A percentile compares a stretch with the other conserved stretches of the same genome.
These are phyloP conservation scores for Bembecia ichneumoniformis DNA, from an alignment of 2,888 invertebrate genomes.

Conservation along the genomic window DNA sequence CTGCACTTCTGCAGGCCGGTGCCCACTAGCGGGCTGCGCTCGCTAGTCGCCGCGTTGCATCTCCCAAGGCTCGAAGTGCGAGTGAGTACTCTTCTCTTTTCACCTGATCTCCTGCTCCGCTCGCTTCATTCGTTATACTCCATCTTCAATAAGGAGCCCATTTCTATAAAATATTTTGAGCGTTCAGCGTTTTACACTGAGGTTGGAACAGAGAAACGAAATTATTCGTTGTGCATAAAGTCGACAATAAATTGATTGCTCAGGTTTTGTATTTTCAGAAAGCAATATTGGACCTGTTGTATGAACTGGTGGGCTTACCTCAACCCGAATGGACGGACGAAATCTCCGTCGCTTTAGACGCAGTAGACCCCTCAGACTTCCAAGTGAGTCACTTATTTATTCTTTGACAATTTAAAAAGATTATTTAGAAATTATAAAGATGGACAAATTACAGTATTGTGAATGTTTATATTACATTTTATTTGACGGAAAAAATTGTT, in stretches of 20 bases:
- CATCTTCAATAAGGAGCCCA: too few relatives aligned
- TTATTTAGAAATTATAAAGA: neutral
- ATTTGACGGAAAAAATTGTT: too few relatives aligned
- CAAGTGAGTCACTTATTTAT: conserved; percentile 45
- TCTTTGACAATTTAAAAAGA: neutral
- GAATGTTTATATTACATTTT: too few relatives aligned
- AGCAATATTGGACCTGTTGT: conserved; percentile 92
- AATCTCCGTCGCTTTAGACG: conserved; percentile 87
- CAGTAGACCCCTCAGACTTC: conserved; percentile 89
- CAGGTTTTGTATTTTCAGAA: conserved; percentile 80
- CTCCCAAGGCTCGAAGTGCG: conserved; percentile 91
- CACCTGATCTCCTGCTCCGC: neutral
- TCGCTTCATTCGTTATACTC: neutral
- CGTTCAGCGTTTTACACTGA: too few relatives aligned
- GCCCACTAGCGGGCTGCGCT: conserved; percentile 81
- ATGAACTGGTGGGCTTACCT: conserved; percentile 89
- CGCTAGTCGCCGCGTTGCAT: conserved; percentile 84
- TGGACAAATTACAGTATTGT: too few relatives aligned
- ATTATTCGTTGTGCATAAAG: too few relatives aligned
- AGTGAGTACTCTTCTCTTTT: conserved; percentile 75
- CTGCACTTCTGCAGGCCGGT: conserved; percentile 88
- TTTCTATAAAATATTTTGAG: too few relatives aligned
- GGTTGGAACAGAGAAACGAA: too few relatives aligned
- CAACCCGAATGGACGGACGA: conserved; percentile 95
- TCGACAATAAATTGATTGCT: neutral